A percentile compares a stretch with the other conserved stretches of the same genome.
phyloP scores from a whole-genome alignment of 2,113 vertebrate genomes.

The Enhydra lutris region DNA sequence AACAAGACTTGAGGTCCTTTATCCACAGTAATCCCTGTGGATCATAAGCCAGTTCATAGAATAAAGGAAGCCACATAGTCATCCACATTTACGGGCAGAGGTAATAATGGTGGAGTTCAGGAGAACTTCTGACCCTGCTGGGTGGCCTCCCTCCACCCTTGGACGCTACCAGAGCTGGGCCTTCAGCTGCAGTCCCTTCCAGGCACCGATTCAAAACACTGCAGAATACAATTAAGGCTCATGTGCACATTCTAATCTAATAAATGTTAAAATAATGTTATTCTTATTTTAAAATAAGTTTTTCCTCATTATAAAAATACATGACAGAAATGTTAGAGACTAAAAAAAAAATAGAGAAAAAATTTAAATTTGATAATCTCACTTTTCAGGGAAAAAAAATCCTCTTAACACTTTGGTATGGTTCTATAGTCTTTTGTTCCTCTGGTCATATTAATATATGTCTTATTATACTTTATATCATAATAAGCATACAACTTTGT shows the following conservation, averaged over 20 bases:
- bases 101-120: neutral
- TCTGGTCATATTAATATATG: neutral
- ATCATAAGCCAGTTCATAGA: neutral
- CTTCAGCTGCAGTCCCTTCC: neutral
- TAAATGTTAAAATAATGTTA: neutral
- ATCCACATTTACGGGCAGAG: neutral
- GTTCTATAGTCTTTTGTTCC: neutral
- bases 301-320: neutral
- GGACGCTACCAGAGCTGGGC: neutral
- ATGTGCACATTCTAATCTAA: neutral
- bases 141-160: neutral
- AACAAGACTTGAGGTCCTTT: neutral
- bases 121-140: neutral
- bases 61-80: neutral
- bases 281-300: neutral
- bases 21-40: neutral
- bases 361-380: neutral
- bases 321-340: neutral
- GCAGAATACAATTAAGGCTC: accelerated
- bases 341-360: neutral
- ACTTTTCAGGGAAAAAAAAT: neutral
- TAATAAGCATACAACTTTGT: neutral
- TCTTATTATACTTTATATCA: neutral
- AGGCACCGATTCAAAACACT: neutral
- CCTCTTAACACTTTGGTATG: neutral